These are phyloP conservation scores for Xylota sylvarum DNA, from an alignment of 2,888 invertebrate species.

Conservation along the genomic window DNA sequence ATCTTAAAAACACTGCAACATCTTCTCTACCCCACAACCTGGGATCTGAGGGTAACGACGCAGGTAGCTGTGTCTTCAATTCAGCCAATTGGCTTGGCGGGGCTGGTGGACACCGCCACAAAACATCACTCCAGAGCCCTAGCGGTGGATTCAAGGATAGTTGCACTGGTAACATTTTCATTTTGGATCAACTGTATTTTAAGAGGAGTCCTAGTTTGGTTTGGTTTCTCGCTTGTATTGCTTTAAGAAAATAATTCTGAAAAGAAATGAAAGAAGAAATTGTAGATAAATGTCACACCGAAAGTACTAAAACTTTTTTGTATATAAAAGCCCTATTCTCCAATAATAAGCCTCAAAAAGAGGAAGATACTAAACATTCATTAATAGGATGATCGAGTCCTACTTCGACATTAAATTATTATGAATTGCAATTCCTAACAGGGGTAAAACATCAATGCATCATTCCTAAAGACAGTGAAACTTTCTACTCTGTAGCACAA, in stretches of 20 bases:
- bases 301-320: background rate
- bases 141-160: slow-evolving; percentile 91
- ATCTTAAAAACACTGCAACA: slow-evolving; percentile 93
- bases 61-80: slow-evolving; percentile 94
- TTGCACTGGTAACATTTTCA: slow-evolving; percentile 90
- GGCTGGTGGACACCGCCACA: slow-evolving; percentile 94
- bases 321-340: too few species aligned
- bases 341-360: too few species aligned
- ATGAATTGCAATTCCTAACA: too few species aligned
- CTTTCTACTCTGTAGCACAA: background rate
- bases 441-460: background rate
- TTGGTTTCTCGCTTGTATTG: slow-evolving; percentile 25
- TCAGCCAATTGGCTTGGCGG: slow-evolving; percentile 92
- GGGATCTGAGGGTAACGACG: slow-evolving; percentile 94
- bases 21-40: slow-evolving; percentile 96
- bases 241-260: slow-evolving; percentile 36
- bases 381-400: too few species aligned
- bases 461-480: background rate
- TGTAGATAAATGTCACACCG: background rate
- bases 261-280: slow-evolving; percentile 8
- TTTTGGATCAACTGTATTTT: slow-evolving; percentile 81
- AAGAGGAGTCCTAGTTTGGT: slow-evolving; percentile 31
- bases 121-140: slow-evolving; percentile 92
- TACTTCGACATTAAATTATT: too few species aligned
- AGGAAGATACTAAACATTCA: too few species aligned